These are phyloP conservation scores for Kuschelorhynchus macadamiae DNA, from an alignment of 2,888 invertebrate species.

Conservation along the genomic window DNA sequence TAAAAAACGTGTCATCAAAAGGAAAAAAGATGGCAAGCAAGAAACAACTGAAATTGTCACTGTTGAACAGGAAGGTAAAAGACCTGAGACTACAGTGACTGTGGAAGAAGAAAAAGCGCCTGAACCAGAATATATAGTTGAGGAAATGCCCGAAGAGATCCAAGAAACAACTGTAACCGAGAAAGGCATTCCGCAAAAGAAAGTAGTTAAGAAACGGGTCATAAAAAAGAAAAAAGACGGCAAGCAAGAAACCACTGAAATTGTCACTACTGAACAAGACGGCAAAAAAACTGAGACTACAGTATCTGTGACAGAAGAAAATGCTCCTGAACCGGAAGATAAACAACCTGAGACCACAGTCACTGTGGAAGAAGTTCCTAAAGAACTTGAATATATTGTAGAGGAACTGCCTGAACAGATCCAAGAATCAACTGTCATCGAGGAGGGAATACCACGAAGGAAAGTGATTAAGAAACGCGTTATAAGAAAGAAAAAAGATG, in stretches of 20 bases:
- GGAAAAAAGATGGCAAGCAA: slow-evolving; percentile 63
- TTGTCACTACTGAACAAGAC: slow-evolving; percentile 63
- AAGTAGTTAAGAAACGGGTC: slow-evolving; percentile 64
- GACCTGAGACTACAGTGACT: slow-evolving; percentile 56
- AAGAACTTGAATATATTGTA: slow-evolving; percentile 53
- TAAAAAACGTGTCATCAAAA: slow-evolving; percentile 56
- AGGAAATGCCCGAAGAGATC: slow-evolving; percentile 56
- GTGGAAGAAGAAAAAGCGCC: slow-evolving; percentile 53
- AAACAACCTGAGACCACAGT: too few relatives aligned
- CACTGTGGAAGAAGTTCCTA: slow-evolving; percentile 53
- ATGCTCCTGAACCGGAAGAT: slow-evolving; percentile 54
- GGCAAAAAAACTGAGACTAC: slow-evolving; percentile 67
- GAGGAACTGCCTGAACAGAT: slow-evolving; percentile 58
- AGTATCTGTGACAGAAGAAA: slow-evolving; percentile 60
- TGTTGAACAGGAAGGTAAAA: slow-evolving; percentile 59
- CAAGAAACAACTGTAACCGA: slow-evolving; percentile 54
- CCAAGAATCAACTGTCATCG: slow-evolving; percentile 52
- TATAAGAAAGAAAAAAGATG: slow-evolving; percentile 59
- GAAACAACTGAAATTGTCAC: slow-evolving; percentile 61
- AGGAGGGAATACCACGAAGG: slow-evolving; percentile 53
- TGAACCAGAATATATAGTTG: slow-evolving; percentile 39
- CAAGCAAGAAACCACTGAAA: slow-evolving; percentile 62
- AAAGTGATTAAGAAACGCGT: slow-evolving; percentile 58
- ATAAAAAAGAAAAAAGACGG: slow-evolving; percentile 66
- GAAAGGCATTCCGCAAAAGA: slow-evolving; percentile 57